phyloP scores from a whole-genome alignment of 2,113 vertebrate genomes.

The Grammomys dolichurus region DNA sequence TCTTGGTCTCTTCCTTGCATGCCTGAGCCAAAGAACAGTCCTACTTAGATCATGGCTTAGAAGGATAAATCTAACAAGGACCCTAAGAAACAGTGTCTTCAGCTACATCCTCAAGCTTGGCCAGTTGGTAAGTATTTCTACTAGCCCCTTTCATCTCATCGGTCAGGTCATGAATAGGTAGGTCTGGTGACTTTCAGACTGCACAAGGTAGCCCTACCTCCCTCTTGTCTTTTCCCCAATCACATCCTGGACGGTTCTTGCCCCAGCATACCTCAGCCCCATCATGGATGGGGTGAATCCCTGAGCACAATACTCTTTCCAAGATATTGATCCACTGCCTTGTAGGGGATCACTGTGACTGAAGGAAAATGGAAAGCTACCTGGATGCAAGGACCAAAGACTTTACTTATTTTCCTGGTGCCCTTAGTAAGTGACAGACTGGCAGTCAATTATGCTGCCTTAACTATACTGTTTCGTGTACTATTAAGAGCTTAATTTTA shows the following conservation, averaged over 20 bases:
- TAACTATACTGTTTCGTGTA: background rate
- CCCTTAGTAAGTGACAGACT: background rate
- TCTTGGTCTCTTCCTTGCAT: background rate
- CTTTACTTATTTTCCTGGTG: background rate
- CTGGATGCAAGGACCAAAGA: background rate
- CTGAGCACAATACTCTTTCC: background rate
- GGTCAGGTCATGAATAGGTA: background rate
- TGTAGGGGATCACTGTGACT: background rate
- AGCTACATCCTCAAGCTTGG: background rate
- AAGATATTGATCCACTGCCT: background rate
- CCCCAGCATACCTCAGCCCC: rapidly evolving
- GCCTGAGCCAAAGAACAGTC: background rate
- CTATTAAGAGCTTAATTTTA: background rate
- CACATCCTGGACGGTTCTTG: background rate
- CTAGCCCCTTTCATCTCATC: background rate
- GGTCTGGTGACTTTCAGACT: background rate
- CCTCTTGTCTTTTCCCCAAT: background rate
- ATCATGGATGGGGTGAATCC: background rate
- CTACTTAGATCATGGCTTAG: background rate
- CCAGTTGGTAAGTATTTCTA: background rate
- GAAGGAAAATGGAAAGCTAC: background rate
- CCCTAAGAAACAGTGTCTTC: background rate
- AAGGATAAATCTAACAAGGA: background rate
- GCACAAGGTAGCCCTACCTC: background rate
- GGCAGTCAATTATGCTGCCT: background rate